Conservation (phyloP, 2,888 invertebrate species). For the Pterobdella sp. region DNA sequence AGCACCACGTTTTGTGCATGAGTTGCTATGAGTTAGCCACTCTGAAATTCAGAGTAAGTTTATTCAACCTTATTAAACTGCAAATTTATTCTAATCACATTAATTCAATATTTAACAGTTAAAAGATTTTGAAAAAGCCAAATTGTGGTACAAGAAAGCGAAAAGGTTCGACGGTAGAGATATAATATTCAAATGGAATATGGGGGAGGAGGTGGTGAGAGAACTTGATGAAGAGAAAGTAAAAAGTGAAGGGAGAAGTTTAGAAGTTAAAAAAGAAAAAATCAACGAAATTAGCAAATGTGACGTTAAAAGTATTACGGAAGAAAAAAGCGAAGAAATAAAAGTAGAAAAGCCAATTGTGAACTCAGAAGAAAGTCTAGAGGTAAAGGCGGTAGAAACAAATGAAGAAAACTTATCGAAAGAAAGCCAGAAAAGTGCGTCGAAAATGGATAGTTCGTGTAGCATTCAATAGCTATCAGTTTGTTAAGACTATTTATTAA, state of each 20-base stretch:
- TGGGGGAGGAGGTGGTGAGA: constrained; percentile 4
- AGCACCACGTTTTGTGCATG: background rate
- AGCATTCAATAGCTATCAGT: too few species aligned
- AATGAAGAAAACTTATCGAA: background rate
- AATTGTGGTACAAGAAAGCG: background rate
- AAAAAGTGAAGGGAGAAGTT: background rate
- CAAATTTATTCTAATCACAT: too few species aligned
- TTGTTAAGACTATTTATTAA: too few species aligned
- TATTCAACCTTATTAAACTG: too few species aligned
- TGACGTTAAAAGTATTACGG: background rate
- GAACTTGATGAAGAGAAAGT: background rate
- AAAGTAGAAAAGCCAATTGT: background rate
- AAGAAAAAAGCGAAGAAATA: background rate
- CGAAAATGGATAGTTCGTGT: too few species aligned
- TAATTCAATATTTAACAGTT: constrained; percentile 1
- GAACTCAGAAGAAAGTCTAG: background rate
- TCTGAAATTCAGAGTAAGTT: background rate
- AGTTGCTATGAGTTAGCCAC: background rate
- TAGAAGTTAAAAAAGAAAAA: background rate
- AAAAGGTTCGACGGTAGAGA: background rate
- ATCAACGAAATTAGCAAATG: background rate
- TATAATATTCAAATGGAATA: background rate
- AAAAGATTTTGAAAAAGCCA: background rate
- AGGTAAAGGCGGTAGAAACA: background rate
- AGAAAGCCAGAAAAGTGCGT: too few species aligned